phyloP scores from a whole-genome alignment of 2,113 vertebrate species.

The Columba janthina region DNA sequence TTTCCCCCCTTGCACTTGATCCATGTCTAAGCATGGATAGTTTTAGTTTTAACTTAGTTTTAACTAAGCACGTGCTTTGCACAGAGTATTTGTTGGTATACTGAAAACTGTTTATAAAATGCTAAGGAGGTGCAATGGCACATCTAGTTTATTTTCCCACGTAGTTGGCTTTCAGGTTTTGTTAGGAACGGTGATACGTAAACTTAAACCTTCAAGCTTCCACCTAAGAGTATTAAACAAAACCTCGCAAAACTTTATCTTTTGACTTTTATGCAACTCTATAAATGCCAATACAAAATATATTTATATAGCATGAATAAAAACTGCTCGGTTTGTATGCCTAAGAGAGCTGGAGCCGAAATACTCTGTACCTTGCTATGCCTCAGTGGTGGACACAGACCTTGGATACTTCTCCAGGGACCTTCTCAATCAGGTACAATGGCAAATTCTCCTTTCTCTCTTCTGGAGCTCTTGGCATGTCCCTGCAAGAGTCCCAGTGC shows the following conservation, averaged over 20 bases:
- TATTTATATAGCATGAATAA: conserved; percentile 24
- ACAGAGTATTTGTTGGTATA: not conserved
- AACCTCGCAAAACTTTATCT: not conserved
- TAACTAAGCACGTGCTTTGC: conserved; percentile 42
- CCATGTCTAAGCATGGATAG: not conserved
- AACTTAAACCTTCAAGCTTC: not conserved
- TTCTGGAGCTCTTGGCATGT: not conserved
- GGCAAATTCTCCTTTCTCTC: not conserved
- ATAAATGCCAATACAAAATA: not conserved
- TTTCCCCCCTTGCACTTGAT: not conserved
- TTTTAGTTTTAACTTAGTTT: not conserved
- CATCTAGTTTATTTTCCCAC: not conserved
- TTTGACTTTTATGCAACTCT: not conserved
- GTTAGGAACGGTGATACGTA: not conserved
- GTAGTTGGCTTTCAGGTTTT: not conserved
- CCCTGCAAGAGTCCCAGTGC: not conserved
- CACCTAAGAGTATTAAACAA: not conserved
- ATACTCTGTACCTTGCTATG: not conserved
- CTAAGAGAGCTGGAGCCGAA: not conserved
- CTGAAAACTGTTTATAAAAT: not conserved
- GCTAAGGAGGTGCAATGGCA: not conserved
- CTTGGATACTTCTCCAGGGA: not conserved
- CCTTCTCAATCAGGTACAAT: not conserved
- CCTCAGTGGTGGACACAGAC: not conserved
- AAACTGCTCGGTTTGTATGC: not conserved